These are phyloP conservation scores for Drepana arcuata DNA, from an alignment of 1,140 invertebrate genomes.

Conservation along the genomic window DNA sequence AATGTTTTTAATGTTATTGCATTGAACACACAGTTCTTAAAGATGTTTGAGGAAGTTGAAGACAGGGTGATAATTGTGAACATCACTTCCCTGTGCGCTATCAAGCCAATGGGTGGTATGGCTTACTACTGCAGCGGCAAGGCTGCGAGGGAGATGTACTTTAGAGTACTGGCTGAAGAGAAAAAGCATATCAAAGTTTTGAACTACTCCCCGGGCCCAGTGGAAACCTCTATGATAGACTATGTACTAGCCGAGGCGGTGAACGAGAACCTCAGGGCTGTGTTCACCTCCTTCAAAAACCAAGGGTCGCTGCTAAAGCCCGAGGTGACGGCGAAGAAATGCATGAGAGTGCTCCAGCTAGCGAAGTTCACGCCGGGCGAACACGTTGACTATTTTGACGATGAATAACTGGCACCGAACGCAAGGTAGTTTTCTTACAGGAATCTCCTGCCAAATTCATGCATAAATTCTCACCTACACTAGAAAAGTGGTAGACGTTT, in stretches of 20 bases:
- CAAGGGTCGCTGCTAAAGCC: conserved; percentile 81
- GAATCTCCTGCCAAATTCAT: conserved; percentile 15
- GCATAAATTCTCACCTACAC: no score
- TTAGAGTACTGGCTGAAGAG: conserved; percentile 89
- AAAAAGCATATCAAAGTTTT: conserved; percentile 83
- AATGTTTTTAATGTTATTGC: conserved; percentile 86
- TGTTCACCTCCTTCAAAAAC: conserved; percentile 73
- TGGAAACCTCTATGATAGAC: conserved; percentile 92
- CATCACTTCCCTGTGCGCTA: conserved; percentile 87
- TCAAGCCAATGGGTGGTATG: conserved; percentile 83
- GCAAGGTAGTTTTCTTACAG: conserved; percentile 30
- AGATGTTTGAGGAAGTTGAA: conserved; percentile 74
- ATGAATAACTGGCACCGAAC: conserved; percentile 32
- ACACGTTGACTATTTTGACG: conserved; percentile 91
- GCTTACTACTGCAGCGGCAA: conserved; percentile 89
- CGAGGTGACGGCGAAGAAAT: conserved; percentile 82
- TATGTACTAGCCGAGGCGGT: conserved; percentile 74
- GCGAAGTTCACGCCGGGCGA: conserved; percentile 86
- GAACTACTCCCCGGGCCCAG: conserved; percentile 94
- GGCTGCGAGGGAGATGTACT: conserved; percentile 94
- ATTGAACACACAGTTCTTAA: conserved; percentile 85
- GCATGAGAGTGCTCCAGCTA: conserved; percentile 80
- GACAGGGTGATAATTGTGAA: conserved; percentile 80
- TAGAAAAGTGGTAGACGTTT: no score
- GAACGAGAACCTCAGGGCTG: conserved; percentile 74